These are phyloP conservation scores for Elephas maximus DNA, from an alignment of 2,113 vertebrate species.

Conservation along the genomic window DNA sequence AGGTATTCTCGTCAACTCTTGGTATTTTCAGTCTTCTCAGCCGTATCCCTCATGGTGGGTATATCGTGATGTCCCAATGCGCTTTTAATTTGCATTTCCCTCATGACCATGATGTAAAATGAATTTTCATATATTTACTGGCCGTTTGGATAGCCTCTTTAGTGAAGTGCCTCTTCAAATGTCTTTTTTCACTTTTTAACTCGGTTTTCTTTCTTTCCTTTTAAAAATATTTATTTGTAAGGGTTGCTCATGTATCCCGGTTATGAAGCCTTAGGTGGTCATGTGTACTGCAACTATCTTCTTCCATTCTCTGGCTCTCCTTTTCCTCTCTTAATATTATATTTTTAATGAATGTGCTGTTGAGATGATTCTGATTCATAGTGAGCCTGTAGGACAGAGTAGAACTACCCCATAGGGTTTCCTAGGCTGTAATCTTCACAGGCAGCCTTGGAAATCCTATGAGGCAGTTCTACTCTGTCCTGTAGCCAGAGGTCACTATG, in stretches of 20 bases:
- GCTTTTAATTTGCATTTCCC: neutral
- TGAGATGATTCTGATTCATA: too few relatives aligned
- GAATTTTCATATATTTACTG: neutral
- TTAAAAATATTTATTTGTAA: neutral
- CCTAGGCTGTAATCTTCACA: too few relatives aligned
- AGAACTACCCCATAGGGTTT: too few relatives aligned
- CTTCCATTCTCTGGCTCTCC: neutral
- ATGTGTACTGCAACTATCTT: neutral
- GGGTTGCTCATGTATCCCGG: neutral
- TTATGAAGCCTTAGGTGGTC: neutral
- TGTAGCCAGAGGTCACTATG: too few relatives aligned
- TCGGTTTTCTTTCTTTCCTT: neutral
- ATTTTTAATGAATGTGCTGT: neutral
- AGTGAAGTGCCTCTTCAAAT: neutral
- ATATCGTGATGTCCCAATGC: neutral
- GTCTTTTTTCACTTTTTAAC: neutral
- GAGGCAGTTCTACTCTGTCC: too few relatives aligned
- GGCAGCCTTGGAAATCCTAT: too few relatives aligned
- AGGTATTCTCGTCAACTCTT: accelerated
- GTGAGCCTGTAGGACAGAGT: too few relatives aligned
- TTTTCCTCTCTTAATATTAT: neutral
- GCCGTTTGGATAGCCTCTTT: neutral
- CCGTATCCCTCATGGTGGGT: neutral
- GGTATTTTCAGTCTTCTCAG: neutral
- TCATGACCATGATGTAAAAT: neutral